Percentiles rank a stretch among this genome's conserved stretches.
phyloP scores from a whole-genome alignment of 1,140 invertebrate genomes.

The Hestina assimilis region DNA sequence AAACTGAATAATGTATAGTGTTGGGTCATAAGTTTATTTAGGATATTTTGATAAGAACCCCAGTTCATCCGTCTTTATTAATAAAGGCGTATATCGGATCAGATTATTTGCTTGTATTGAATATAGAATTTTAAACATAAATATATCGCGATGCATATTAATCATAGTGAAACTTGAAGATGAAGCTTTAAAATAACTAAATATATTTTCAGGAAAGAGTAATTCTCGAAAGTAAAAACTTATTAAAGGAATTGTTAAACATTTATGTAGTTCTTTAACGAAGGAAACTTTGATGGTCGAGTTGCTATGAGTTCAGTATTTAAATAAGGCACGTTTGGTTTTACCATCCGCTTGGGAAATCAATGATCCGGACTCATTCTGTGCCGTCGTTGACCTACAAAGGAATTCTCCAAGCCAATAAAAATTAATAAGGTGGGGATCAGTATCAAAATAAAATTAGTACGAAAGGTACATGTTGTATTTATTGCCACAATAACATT shows the following conservation, averaged over 20 bases:
- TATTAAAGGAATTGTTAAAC: not conserved
- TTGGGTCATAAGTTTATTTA: conserved; percentile 52
- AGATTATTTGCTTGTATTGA: conserved; percentile 3
- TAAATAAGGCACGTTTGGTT: conserved; percentile 61
- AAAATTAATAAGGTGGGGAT: conserved; percentile 20
- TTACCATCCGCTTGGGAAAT: conserved; percentile 63
- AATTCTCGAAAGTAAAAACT: not conserved
- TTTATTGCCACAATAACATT: no score
- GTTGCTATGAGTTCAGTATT: conserved; percentile 40
- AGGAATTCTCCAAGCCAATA: conserved; percentile 34
- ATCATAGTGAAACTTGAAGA: no score
- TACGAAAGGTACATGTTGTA: not conserved
- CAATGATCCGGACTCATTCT: conserved; percentile 54
- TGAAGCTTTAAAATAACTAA: no score
- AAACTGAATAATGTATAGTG: conserved; percentile 55
- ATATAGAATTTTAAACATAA: not conserved
- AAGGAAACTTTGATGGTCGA: conserved; percentile 17
- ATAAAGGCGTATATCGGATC: conserved; percentile 14
- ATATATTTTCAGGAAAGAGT: no score
- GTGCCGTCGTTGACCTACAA: conserved; percentile 43
- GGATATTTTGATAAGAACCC: conserved; percentile 55
- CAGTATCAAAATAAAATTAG: conserved; percentile 5
- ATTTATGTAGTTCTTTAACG: not conserved
- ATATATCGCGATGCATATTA: no score
- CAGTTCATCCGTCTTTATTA: conserved; percentile 32